These are phyloP conservation scores for Sinelater perroti DNA, from an alignment of 2,888 invertebrate species.

Conservation along the genomic window DNA sequence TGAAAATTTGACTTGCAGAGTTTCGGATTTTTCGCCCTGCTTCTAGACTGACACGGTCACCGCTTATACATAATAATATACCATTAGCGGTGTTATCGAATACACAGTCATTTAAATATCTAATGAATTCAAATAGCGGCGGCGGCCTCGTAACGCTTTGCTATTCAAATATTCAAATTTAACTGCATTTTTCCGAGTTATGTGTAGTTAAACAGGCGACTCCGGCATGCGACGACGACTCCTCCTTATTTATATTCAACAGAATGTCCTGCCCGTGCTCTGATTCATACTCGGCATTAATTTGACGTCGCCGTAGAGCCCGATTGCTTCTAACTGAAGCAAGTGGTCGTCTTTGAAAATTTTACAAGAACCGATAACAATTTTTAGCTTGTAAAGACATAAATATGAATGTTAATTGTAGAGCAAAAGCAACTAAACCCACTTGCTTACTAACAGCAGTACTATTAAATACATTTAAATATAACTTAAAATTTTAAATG, in stretches of 20 bases:
- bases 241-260: conserved; percentile 34
- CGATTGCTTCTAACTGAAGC: conserved; percentile 25
- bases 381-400: too few relatives aligned
- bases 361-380: too few relatives aligned
- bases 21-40: conserved; percentile 43
- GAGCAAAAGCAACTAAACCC: too few relatives aligned
- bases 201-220: conserved; percentile 40
- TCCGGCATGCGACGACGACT: conserved; percentile 37
- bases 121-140: conserved; percentile 53
- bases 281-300: conserved; percentile 28
- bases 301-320: conserved; percentile 8
- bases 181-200: conserved; percentile 45
- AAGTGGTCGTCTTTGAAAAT: too few relatives aligned
- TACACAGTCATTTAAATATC: conserved; percentile 55
- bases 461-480: too few relatives aligned
- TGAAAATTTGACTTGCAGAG: conserved; percentile 55
- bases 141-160: conserved; percentile 40
- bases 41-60: conserved; percentile 42
- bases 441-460: too few relatives aligned
- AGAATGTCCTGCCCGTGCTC: conserved; percentile 20
- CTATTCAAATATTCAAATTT: conserved; percentile 48
- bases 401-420: too few relatives aligned
- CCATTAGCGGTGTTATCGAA: conserved; percentile 56
- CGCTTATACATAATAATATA: conserved; percentile 54
- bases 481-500: too few relatives aligned